Evolutionary conservation across 2,888 invertebrate genomes (phyloP), one percentile per base, ranked within the genome.

Genomic region (Cantharis nigra): DNA sequence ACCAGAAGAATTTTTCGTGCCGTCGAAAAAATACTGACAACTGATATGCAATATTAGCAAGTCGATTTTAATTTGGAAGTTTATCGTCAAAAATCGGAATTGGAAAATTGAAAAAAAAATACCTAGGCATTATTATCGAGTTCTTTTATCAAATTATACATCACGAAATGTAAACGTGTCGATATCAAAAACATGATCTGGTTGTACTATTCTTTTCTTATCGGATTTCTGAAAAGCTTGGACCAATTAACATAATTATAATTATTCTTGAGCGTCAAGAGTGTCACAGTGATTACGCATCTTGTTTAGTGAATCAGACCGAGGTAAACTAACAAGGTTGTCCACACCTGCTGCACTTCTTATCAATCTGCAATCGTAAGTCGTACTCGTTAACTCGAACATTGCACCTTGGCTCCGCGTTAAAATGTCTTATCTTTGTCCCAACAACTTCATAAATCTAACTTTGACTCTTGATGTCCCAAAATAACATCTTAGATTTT

Each of bases 231-330:
- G 71, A 69, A 76, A 80, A 75, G 76, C 79, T 77, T 75, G 64
- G 78, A 76, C 83, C 82, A 83, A 83, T 83, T 83, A 83, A 82
- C 82, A 83, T 83, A 83, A 83, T 83, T 83, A 83, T 83, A 83
- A 83, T 83, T 83, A 83, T 82, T 81, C 82, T 75, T 76, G 69
- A 81, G 82, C 79, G 82, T 82, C 81, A 79, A 79, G 80, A 80
- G 76, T 81, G 82, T 81, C 81, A 81, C 78, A 71, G 75, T 78
- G 81, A 82, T 82, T 83, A 80, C 80, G 79, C 80, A 83, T 82
- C 82, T 83, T 74, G 75, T 74, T 79, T 78, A 79, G 78, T 78
- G 79, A 78, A 79, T 79, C 79, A 79, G 79, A 77, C 80, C 78
- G 80, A 78, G 79, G 78, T 80, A 81, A 81, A 78, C 81, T 83